Conservation (phyloP, 2,888 invertebrate genomes). For the Xylocampa areola region DNA sequence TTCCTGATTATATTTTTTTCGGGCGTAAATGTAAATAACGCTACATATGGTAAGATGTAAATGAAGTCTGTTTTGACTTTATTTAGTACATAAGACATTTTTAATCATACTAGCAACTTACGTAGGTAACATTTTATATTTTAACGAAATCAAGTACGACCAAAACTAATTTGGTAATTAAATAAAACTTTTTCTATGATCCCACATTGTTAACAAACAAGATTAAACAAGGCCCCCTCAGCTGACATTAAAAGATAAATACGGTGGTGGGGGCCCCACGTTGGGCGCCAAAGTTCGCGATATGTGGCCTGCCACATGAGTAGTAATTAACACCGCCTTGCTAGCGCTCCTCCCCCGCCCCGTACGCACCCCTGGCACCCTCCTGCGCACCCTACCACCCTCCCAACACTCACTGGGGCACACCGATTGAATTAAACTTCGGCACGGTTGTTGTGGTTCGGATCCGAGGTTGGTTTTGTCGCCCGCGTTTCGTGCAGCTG, state of each 20-base stretch:
- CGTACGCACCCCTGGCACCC: constrained; percentile 49
- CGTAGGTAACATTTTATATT: constrained; percentile 9
- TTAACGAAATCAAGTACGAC: constrained; percentile 16
- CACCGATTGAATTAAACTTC: constrained; percentile 89
- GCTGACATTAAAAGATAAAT: constrained; percentile 84
- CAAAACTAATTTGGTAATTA: constrained; percentile 44
- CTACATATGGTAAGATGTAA: neutral
- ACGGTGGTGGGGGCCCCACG: constrained; percentile 73
- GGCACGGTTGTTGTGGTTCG: constrained; percentile 87
- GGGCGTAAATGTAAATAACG: constrained; percentile 13
- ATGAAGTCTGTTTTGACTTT: constrained; percentile 3
- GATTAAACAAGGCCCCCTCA: constrained; percentile 70
- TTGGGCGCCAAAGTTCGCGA: constrained; percentile 87
- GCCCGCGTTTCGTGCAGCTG: constrained; percentile 84
- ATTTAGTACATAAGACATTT: neutral
- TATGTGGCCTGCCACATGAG: constrained; percentile 87
- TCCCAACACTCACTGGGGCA: constrained; percentile 76
- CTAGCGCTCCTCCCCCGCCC: constrained; percentile 61
- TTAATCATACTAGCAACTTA: neutral
- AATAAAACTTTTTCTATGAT: constrained; percentile 70
- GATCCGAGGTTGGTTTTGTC: constrained; percentile 86
- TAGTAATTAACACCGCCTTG: constrained; percentile 88
- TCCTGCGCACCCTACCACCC: constrained; percentile 50
- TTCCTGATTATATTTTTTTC: constrained; percentile 56
- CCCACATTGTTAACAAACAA: constrained; percentile 68